Evolutionary conservation across 2,113 vertebrate species (phyloP).

Genomic region (Triplophysa tibetana): DNA sequence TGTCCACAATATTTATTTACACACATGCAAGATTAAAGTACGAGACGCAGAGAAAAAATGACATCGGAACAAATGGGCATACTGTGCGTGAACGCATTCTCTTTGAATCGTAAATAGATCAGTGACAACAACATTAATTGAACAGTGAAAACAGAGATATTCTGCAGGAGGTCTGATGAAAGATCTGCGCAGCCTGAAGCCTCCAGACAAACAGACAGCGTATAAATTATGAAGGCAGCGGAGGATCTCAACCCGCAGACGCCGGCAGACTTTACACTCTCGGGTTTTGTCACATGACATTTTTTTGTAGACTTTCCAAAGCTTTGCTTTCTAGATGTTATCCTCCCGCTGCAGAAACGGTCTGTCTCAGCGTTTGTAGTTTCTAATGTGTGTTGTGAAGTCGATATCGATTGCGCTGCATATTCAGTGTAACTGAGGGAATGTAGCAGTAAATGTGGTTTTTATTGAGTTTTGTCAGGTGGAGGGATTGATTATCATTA

Average conservation of each 20-base stretch:
- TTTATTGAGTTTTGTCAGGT: conserved; percentile 25
- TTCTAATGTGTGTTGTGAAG: no score
- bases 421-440: background rate
- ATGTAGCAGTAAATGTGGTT: conserved; percentile 6
- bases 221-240: no score
- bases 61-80: conserved; percentile 53
- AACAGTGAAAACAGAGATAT: conserved; percentile 68
- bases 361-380: no score
- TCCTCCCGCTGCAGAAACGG: background rate
- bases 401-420: background rate
- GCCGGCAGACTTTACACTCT: no score
- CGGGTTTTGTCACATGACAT: no score
- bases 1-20: no score
- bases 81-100: conserved; percentile 31
- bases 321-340: background rate
- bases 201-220: conserved; percentile 18
- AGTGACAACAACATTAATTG: conserved; percentile 65
- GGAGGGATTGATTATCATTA: conserved; percentile 32
- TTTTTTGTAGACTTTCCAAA: no score
- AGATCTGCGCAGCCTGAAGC: no score
- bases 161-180: conserved; percentile 3
- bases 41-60: conserved; percentile 54
- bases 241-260: no score
- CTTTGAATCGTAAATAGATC: conserved; percentile 61
- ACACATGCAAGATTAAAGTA: no score